Base-by-base conservation (phyloP, 2,797 vertebrate species). In the Gymnodraco acuticeps region DNA sequence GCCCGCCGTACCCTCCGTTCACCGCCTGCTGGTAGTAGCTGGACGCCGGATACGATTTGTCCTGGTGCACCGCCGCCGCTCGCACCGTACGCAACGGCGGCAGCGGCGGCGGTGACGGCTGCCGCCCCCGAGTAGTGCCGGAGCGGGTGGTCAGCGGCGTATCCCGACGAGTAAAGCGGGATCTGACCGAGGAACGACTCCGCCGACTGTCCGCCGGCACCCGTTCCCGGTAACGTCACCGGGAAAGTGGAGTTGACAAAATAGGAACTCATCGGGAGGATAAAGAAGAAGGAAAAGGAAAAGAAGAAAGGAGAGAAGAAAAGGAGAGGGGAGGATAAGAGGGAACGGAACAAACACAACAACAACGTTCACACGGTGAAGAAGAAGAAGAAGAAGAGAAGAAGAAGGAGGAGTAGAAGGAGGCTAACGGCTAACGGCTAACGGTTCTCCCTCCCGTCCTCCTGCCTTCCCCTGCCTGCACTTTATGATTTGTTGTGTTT, bases 401-500 rank as follows among this genome's bases (percentile, higher is more conserved):
- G 87, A 70, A 87, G 88, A 70, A 90, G 89, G 59, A 89, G 88
- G 77, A 90, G 89, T 65, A 90, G 87, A 83, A 85, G 60, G 76
- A 79, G 83, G 84, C 91, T 92, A 89, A 88, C 73, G 72, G 90
- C 82, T 92, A 90, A 81, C 88, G 72, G 90, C 82, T 92, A 90
- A 81, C 88, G 81, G 89, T 81, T 90, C 85, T 91, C 86, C 90
- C 86, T 91, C 87, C 93, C 84, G 95, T 94, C 95, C 95, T 96
- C 95, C 96, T 88, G 88, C 90, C 71, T 88, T 83, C 86, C 87
- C 88, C 83, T 86, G 82, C 85, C 88, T 95, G 96, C 89, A 92
- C 94, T 96, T 98, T 98, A 97, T 97, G 97, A 98, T 98, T 99
- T 99, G 97, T 99, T 97, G 96, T 98, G 97, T 97, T 99, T 99